Base-by-base conservation (phyloP, 2,113 vertebrate species). In the Rhea americana region DNA sequence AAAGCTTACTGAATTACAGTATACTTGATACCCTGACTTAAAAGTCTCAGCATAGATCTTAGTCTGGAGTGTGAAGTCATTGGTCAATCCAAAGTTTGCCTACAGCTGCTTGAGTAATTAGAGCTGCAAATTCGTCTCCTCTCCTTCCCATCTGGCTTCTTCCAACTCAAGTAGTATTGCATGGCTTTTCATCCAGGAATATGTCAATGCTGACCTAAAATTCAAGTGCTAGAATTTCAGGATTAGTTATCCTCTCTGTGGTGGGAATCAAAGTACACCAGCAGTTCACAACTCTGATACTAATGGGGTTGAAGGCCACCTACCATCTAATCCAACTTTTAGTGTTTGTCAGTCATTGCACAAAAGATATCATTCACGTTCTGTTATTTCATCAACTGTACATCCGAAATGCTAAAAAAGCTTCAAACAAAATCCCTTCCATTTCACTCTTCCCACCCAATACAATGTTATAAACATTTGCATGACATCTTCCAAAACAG, bases 111-210 rank as follows among this genome's bases (percentile, higher is more conserved):
- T 28, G 68, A 71, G 63, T 53, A 67, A 51, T 75, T 0, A 75
- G 63, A 92, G 76, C 71, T 91, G 76, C 75, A 85, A 74, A 62
- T 85, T 62, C 77, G 48, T 85, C 91, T 92, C 79, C 81, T 68
- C 66, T 89, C 66, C 62, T 65, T 77, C 59, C 83, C 89, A 68
- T 94, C 85, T 94, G 94, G 96, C 91, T 95, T 95, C 73, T 94
- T 94, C 90, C 93, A 87, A 91, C 77, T 96, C 94, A 95, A 94
- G 94, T 96, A 96, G 76, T 81, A 91, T 87, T 93, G 93, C 95
- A 96, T 97, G 96, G 96, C 95, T 97, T 95, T 93, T 95, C 67
- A 94, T 96, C 93, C 95, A 87, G 90, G 87, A 92, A 81, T 48
- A 92, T 63, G 70, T 55, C 77, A 78, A 91, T 30, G 70, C 51